phyloP scores from a whole-genome alignment of 2,888 invertebrate species.

The Callinectes sapidus region DNA sequence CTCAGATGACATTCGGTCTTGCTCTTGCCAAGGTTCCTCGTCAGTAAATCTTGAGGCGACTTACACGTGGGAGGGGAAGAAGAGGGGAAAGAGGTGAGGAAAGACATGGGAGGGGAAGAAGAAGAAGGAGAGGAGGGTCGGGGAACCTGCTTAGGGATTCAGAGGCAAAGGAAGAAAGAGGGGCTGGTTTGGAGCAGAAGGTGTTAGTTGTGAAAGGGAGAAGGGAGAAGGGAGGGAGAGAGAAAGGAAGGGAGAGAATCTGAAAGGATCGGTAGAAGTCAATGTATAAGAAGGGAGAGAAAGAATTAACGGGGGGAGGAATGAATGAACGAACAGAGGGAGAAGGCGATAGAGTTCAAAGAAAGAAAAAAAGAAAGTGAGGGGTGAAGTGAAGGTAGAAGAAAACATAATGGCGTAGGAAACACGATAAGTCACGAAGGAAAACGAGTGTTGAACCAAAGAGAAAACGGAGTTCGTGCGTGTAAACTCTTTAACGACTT shows the following conservation, averaged over 20 bases:
- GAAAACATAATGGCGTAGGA: background rate
- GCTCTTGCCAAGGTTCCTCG: slow-evolving; percentile 18
- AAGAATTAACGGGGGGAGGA: background rate
- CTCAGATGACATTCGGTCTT: slow-evolving; percentile 31
- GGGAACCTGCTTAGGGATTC: background rate
- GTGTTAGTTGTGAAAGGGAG: background rate
- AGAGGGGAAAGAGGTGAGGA: background rate
- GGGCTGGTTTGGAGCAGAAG: background rate
- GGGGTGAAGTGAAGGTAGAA: background rate
- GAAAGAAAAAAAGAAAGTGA: background rate
- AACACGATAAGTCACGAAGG: background rate
- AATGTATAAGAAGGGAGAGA: background rate
- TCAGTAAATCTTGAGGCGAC: slow-evolving; percentile 24
- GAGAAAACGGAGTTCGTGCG: background rate
- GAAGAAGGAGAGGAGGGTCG: background rate
- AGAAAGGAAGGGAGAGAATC: background rate
- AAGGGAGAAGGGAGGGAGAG: background rate
- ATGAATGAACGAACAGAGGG: background rate
- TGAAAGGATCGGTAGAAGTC: background rate
- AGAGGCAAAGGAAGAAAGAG: background rate
- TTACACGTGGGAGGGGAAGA: background rate
- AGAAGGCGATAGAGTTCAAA: background rate
- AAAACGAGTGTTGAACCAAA: background rate
- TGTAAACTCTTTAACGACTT: background rate
- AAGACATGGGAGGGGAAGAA: background rate